These are phyloP conservation scores for Hylaeus anthracinus DNA, from an alignment of 1,140 invertebrate genomes.

Conservation along the genomic window DNA sequence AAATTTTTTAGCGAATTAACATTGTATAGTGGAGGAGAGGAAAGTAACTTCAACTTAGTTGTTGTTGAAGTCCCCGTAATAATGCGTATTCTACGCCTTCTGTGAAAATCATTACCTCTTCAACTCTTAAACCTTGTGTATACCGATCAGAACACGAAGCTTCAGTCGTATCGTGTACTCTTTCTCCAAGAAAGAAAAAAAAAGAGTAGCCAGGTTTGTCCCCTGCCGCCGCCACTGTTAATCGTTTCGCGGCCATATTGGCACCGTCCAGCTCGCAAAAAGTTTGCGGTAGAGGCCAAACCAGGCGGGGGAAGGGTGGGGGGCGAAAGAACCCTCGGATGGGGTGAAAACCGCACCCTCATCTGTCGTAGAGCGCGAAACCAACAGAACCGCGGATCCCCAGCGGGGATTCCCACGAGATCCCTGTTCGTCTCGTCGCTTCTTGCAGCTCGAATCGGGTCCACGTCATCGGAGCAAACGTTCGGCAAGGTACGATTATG, in stretches of 20 bases:
- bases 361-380: background rate
- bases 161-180: too few relatives aligned
- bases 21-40: too few relatives aligned
- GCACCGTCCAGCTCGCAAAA: slow-evolving; percentile 14
- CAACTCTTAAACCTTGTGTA: too few relatives aligned
- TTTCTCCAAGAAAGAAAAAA: too few relatives aligned
- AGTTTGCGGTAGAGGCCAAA: background rate
- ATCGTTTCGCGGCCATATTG: slow-evolving; percentile 21
- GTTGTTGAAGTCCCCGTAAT: too few relatives aligned
- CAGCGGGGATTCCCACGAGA: slow-evolving; percentile 15
- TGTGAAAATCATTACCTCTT: too few relatives aligned
- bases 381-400: slow-evolving; percentile 38
- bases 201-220: too few relatives aligned
- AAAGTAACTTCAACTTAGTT: too few relatives aligned
- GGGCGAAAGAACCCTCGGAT: slow-evolving; percentile 13
- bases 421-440: slow-evolving; percentile 40
- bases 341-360: slow-evolving; percentile 44
- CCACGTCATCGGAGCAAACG: slow-evolving; percentile 21
- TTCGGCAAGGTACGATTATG: slow-evolving; percentile 21
- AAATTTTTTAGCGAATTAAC: too few relatives aligned
- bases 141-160: too few relatives aligned
- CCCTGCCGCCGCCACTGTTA: too few relatives aligned
- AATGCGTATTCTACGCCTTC: too few relatives aligned
- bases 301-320: background rate
- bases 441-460: slow-evolving; percentile 63